Percentiles rank a stretch among this genome's conserved stretches.
phyloP scores from a whole-genome alignment of 2,888 invertebrate species.

The Tenthredo notha region DNA sequence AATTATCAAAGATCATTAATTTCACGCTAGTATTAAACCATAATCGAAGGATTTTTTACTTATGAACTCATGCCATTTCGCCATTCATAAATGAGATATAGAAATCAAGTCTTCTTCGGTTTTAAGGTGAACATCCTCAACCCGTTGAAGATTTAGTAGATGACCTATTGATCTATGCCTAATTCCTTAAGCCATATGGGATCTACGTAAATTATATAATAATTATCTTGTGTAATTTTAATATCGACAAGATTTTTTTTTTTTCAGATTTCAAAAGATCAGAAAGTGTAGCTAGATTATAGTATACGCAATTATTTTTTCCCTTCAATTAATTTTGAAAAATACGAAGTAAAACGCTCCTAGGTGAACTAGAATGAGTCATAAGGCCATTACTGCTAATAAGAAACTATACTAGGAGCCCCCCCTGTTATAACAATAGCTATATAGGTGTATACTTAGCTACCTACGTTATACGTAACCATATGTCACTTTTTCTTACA shows the following conservation, averaged over 20 bases:
- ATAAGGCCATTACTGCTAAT: conserved; percentile 36
- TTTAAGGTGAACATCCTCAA: neutral
- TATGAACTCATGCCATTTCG: neutral
- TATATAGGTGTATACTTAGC: neutral
- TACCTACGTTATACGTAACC: conserved; percentile 3
- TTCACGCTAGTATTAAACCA: neutral
- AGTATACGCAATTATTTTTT: neutral
- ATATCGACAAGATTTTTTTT: neutral
- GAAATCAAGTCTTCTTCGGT: conserved; percentile 1
- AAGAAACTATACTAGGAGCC: neutral
- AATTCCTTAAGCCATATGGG: neutral
- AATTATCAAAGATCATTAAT: neutral
- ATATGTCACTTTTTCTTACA: neutral
- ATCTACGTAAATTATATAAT: neutral
- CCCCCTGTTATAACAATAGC: neutral
- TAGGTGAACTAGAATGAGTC: neutral
- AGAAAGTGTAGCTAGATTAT: neutral
- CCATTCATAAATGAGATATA: neutral
- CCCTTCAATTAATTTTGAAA: neutral
- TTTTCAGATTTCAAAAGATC: neutral
- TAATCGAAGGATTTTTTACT: neutral
- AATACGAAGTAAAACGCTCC: neutral
- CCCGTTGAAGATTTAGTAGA: neutral
- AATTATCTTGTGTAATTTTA: neutral
- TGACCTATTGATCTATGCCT: neutral